Conservation (phyloP, 2,888 invertebrate species). For the Philonicus albiceps region DNA sequence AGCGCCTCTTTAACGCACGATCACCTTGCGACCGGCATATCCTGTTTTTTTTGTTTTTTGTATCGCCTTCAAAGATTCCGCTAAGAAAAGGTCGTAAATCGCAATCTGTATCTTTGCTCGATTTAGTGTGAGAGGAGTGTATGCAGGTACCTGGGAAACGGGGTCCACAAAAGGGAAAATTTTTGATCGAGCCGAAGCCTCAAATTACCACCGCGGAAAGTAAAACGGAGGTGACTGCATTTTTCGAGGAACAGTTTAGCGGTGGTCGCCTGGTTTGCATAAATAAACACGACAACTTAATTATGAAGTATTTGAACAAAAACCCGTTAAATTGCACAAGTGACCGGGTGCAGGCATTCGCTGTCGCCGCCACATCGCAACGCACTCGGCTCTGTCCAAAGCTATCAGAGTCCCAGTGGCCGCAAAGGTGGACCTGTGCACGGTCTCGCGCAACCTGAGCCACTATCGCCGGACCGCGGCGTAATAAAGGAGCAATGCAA, state of each 20-base stretch:
- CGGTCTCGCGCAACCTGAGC: background rate
- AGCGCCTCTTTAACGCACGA: conserved; percentile 31
- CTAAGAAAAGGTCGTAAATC: background rate
- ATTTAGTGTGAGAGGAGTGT: background rate
- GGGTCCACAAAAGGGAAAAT: background rate
- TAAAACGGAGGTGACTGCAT: background rate
- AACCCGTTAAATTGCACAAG: conserved; percentile 34
- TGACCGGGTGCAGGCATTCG: background rate
- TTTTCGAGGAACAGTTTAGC: conserved; percentile 24
- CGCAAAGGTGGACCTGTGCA: background rate
- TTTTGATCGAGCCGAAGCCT: background rate
- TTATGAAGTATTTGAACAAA: conserved; percentile 39
- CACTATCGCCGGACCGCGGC: background rate
- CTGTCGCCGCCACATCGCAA: background rate
- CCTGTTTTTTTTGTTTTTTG: background rate
- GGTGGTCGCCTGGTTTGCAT: conserved; percentile 34
- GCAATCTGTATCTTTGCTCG: background rate
- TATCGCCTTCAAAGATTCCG: background rate
- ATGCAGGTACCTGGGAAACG: background rate
- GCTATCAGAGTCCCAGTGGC: background rate
- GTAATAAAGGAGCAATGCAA: conserved; percentile 23
- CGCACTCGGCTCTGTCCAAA: background rate
- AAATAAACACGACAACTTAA: conserved; percentile 42
- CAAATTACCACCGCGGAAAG: background rate
- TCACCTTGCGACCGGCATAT: background rate